Evolutionary conservation across 2,113 vertebrate species (phyloP), one percentile per base, ranked within the genome.

Genomic region (Rhynchomys soricoides): DNA sequence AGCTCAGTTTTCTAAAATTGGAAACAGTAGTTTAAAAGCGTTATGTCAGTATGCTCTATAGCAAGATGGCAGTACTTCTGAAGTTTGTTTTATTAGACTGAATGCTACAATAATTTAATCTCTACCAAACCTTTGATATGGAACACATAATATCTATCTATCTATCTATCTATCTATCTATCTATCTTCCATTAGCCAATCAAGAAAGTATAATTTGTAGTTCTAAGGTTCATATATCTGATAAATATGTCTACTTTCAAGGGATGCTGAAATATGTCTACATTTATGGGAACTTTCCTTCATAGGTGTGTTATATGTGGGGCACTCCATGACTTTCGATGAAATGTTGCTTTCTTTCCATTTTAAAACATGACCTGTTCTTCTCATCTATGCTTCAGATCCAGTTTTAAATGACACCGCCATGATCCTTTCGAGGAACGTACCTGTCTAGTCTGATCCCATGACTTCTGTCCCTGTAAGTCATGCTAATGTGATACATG

Each of bases 21-120:
- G 43, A 86, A 94, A 62, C 11, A 0, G 66, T 94, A 37, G 34
- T 74, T 91, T 96, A 66, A 92, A 83, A 86, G 22, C 89, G 86
- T 94, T 59, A 68, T 68, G 64, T 86, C 34, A 89, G 21, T 50
- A 5, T 57, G 17, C 45, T 34, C n/a, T 40, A 85, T 34, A 21
- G 77, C 1, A 78, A 71, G 9, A 86, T 71, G 24, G 71, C 48
- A 40, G 66, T 16, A 68, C 48, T 48, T 78, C 73, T 62, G 40
- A 50, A 50, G 71, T 86, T 93, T 90, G 40, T 79, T 86, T 74
- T 37, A 66, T 34, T 73, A 68, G 85, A 57, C 62, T 85, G 73
- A 88, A 78, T 92, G 52, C 29, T 74, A 9, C 4, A 95, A 79
- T 48, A 57, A 7, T 92, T 91, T 64, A 79, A 66, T 66, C 15